Evolutionary conservation across 35 echinoderm and acorn worm genomes (phyloP).

Genomic region (Amphiura filiformis): DNA sequence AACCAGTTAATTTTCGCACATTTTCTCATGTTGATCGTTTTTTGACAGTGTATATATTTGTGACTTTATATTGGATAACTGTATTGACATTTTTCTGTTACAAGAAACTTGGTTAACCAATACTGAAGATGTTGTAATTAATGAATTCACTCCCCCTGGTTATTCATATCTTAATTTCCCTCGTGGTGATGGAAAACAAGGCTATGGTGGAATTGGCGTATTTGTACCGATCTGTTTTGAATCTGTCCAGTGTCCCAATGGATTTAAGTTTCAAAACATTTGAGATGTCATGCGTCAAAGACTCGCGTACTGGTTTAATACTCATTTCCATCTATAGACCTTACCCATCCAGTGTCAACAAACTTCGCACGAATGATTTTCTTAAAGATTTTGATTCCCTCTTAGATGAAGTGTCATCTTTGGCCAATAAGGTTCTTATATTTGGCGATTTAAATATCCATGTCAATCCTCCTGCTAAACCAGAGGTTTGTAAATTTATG

Average conservation of each 20-base stretch:
- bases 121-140: background rate
- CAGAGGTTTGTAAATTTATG: background rate
- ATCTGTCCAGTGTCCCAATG: background rate
- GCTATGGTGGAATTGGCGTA: background rate
- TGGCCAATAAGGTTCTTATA: background rate
- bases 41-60: background rate
- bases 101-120: background rate
- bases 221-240: background rate
- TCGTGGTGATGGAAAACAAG: background rate
- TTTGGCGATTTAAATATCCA: background rate
- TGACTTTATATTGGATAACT: background rate
- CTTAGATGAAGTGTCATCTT: background rate
- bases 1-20: background rate
- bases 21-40: background rate
- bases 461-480: background rate
- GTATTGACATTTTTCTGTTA: background rate
- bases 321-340: background rate
- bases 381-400: background rate
- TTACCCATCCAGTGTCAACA: background rate
- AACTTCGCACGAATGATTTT: background rate
- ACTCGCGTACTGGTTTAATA: background rate
- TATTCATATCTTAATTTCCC: background rate
- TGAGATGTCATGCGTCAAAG: background rate
- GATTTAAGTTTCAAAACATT: background rate
- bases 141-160: background rate